phyloP scores from a whole-genome alignment of 2,113 vertebrate species.

The Lophius piscatorius region DNA sequence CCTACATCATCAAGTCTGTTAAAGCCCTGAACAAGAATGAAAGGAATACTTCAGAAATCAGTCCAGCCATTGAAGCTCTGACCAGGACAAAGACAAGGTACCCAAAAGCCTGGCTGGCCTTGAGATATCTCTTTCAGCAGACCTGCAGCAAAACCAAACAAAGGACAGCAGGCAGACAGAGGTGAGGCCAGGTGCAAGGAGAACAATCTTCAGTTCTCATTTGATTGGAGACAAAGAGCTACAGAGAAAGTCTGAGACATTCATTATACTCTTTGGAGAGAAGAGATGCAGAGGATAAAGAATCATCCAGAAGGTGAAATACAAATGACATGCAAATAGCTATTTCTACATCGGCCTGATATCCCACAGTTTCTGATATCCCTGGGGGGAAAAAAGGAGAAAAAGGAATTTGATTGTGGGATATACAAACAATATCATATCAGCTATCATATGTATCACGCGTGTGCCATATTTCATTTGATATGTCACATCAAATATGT shows the following conservation, averaged over 20 bases:
- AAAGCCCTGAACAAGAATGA: constrained; percentile 3
- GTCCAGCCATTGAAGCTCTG: background rate
- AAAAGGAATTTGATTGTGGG: no score
- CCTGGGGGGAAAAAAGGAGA: no score
- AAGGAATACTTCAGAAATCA: background rate
- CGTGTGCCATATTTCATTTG: no score
- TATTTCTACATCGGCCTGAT: background rate
- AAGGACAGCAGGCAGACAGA: background rate
- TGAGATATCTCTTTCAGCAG: constrained; percentile 4
- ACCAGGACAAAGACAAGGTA: constrained; percentile 13
- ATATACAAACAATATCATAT: no score
- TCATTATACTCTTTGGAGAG: background rate
- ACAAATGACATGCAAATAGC: background rate
- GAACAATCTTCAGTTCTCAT: constrained; percentile 9
- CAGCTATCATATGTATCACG: no score
- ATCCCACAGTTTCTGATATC: no score
- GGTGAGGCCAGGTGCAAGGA: constrained; percentile 16
- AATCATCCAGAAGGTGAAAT: background rate
- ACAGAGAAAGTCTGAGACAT: background rate
- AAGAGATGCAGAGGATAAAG: background rate
- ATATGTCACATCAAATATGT: no score
- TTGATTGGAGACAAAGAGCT: constrained; percentile 18
- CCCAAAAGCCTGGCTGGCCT: constrained; percentile 1
- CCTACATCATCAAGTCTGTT: background rate
- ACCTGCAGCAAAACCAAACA: constrained; percentile 10